Conservation (phyloP, 1,140 invertebrate species). For the Neodiprion fabricii region DNA sequence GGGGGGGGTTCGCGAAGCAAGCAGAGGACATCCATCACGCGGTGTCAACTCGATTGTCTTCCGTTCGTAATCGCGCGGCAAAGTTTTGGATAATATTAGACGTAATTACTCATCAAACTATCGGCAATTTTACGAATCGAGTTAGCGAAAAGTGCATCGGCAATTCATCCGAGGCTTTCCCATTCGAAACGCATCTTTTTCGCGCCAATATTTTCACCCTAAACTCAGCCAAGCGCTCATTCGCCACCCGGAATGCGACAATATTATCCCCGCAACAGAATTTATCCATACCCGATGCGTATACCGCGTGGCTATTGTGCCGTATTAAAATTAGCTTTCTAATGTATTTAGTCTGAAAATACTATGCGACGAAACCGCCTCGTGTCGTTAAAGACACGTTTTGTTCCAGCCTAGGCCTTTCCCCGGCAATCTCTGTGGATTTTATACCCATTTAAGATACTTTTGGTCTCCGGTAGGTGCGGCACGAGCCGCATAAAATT, state of each 20-base stretch:
- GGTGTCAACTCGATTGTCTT: constrained; percentile 63
- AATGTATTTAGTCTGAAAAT: constrained; percentile 48
- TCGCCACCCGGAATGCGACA: constrained; percentile 23
- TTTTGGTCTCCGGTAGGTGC: neutral
- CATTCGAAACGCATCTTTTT: neutral
- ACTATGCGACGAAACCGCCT: constrained; percentile 30
- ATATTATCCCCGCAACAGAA: constrained; percentile 38
- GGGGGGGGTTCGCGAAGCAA: constrained; percentile 36
- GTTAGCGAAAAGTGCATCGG: neutral
- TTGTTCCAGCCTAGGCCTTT: constrained; percentile 18
- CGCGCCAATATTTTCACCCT: neutral
- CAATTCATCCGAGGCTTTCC: neutral
- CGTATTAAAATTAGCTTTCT: constrained; percentile 57
- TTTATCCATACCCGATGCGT: constrained; percentile 34
- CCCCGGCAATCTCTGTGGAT: neutral
- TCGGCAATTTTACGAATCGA: neutral
- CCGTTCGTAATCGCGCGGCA: constrained; percentile 43
- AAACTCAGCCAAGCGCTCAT: neutral
- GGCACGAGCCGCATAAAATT: neutral
- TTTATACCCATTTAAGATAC: neutral
- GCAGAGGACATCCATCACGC: constrained; percentile 59
- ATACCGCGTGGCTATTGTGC: constrained; percentile 39
- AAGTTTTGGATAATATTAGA: constrained; percentile 48
- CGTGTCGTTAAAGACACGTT: constrained; percentile 50
- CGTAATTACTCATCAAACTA: neutral